Conservation (phyloP, 2,113 vertebrate genomes). For the Cavia porcellus region DNA sequence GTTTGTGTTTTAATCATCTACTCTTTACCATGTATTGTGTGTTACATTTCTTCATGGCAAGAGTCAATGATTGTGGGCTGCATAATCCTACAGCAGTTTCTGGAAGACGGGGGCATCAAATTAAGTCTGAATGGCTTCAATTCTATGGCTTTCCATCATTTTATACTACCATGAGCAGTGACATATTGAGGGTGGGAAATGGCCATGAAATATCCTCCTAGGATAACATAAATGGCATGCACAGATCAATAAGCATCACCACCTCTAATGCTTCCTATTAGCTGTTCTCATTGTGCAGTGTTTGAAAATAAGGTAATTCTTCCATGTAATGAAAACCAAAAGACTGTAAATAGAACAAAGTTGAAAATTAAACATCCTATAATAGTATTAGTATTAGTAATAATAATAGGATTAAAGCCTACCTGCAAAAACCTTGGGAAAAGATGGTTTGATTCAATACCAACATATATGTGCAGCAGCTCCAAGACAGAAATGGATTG, state of each 20-base stretch:
- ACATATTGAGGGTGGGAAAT: background rate
- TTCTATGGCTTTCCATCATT: background rate
- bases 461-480: conserved; percentile 93
- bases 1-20: background rate
- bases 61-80: background rate
- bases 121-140: background rate
- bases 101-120: background rate
- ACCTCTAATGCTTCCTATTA: background rate
- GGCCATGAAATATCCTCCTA: background rate
- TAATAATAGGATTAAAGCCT: background rate
- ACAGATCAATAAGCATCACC: background rate
- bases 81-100: background rate
- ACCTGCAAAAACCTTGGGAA: conserved; percentile 94
- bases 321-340: background rate
- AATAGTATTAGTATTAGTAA: background rate
- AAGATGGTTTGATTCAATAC: conserved; percentile 91
- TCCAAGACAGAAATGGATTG: conserved; percentile 94
- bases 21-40: background rate
- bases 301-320: background rate
- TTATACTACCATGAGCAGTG: background rate
- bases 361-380: background rate
- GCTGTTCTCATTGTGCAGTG: background rate
- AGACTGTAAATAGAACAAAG: background rate
- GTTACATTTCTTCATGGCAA: background rate
- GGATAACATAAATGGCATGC: background rate